phyloP scores from a whole-genome alignment of 2,888 invertebrate genomes.

The Noctuana brunneofusca region DNA sequence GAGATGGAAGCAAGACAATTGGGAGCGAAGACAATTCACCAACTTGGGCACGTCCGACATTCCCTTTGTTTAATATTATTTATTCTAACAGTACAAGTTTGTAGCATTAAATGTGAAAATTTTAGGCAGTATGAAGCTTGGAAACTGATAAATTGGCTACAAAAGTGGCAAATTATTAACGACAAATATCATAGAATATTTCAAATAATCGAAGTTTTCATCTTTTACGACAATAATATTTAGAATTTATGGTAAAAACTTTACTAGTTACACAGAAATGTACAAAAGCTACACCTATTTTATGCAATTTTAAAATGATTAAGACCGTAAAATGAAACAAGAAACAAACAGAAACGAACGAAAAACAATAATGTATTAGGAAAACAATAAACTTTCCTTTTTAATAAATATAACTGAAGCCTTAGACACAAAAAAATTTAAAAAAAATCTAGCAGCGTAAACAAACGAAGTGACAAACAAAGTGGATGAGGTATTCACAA shows the following conservation, averaged over 20 bases:
- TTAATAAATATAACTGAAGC: background rate
- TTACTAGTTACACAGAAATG: background rate
- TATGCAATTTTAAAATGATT: background rate
- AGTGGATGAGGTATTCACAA: conserved; percentile 10
- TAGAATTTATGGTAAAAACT: too few relatives aligned
- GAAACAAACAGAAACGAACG: background rate
- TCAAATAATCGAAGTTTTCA: background rate
- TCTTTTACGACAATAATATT: too few relatives aligned
- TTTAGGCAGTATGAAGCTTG: background rate
- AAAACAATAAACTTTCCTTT: too few relatives aligned
- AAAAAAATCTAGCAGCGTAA: conserved; percentile 4
- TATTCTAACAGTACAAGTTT: conserved; percentile 30
- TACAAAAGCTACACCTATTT: too few relatives aligned
- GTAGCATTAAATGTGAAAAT: conserved; percentile 21
- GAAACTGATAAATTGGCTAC: conserved; percentile 9
- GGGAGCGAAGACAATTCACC: conserved; percentile 27
- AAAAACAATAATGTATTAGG: background rate
- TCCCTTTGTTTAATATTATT: conserved; percentile 31
- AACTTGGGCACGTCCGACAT: conserved; percentile 29
- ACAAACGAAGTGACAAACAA: background rate
- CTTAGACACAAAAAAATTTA: background rate
- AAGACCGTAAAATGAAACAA: background rate
- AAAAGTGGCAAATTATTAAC: background rate
- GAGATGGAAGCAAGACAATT: conserved; percentile 28
- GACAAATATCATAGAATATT: background rate